Evolutionary conservation across 1,140 invertebrate genomes (phyloP), one percentile per base, ranked within the genome.

Genomic region (Drosophila dunni): DNA sequence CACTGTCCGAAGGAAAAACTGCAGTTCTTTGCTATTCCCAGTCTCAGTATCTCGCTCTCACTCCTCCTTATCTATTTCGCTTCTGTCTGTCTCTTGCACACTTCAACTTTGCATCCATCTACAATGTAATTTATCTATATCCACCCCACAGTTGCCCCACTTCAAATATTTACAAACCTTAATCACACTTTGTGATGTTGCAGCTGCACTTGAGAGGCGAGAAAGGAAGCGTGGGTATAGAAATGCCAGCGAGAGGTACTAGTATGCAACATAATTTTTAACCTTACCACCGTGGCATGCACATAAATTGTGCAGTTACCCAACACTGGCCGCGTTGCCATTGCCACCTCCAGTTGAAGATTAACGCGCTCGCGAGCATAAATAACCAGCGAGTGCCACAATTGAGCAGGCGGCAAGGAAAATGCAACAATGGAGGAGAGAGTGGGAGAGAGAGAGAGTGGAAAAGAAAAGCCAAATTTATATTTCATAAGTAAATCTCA

Each of bases 401-500:
- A 79, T 79, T 79, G 74, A 78, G 61, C 51, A 78, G 75, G 42
- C 45, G 53, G 50, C 48, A 54, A 58, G 46, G 56, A 34, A 45
- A 36, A 7, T 17, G 62, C 33, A 65, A 66, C 65, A 78, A 62
- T 17, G 63, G 7, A 54, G 34, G 9, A 40, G 29, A 42, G 56
- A 61, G 13, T 29, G n/a, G 15, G 48, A n/a, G 36, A 9, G 29
- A 11, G 50, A 50, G 45, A 11, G 51, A 57, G 67, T 46, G 17
- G 56, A 7, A 34, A 20, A 50, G 33, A 9, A 24, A 57, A 78
- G 76, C 60, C 63, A 81, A 78, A 81, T 81, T 78, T 81, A 81
- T 78, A 75, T 81, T 81, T 78, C 76, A 81, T 81, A 81, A 81
- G 78, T 78, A 81, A 81, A 81, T 79, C 65, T 62, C 40, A 13